Base-by-base conservation (phyloP, 2,888 invertebrate genomes). In the Ctenicera cuprea region DNA sequence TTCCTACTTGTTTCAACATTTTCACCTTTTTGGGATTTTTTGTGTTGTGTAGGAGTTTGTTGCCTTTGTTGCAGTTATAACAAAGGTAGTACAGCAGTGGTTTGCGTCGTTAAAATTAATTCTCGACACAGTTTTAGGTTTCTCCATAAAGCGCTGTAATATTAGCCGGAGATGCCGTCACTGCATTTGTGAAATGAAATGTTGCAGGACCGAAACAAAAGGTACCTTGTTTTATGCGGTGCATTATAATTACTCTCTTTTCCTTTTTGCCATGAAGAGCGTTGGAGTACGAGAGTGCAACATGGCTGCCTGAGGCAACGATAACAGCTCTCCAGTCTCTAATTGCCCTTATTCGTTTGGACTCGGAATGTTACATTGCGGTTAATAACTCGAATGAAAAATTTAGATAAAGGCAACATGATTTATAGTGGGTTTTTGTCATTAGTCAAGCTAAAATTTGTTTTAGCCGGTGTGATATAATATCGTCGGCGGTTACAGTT, bases 351-450 rank as follows among this genome's bases (percentile, higher is more conserved):
- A 57, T 43, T 65, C 59, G 65, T 45, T 71, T 33, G 52, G 33
- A 62, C 45, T 30, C 38, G 70, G 26, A 64, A 70, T 52, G 63
- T 64, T 63, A 63, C 45, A 70, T 41, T 54, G 62, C 64, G 62
- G 74, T 74, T 70, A 71, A 71, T 76, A 76, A 76, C 71, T 63
- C 54, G 64, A 63, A 76, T 70, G 73, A 76, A 72, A 72, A 73
- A 74, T 74, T 70, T 64, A 69, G 69, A 72, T 68, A 74, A 73
- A 66, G 62, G 62, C 52, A 52, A 5, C 14, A 61, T 74, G 74
- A 76, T 74, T 76, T 76, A 73, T 76, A 20, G 48, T 30, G 37
- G 20, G 41, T 62, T 65, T 64, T 65, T 54, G 71, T 59, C 71
- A 71, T 71, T 71, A 71, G 65, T 65, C 65, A 65, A 48, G 26